Evolutionary conservation across 1,140 invertebrate species (phyloP), one percentile per base, ranked within the genome.

Genomic region (Leguminivora glycinivorella): DNA sequence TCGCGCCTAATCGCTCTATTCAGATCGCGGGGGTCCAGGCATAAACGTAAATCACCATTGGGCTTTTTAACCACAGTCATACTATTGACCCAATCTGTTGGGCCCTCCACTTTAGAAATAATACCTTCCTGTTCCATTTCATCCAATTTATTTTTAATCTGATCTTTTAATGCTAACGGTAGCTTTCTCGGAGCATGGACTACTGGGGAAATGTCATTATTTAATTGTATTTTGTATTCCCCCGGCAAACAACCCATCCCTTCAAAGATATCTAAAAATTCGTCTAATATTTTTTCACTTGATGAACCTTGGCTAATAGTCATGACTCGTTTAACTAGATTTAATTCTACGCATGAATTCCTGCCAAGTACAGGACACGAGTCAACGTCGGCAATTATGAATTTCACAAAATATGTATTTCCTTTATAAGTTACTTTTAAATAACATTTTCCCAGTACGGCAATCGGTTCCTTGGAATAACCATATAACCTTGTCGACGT

Each of bases 21-120:
- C 63, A 93, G 77, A 56, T 91, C 83, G 67, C 72, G 80, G 4
- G 92, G 92, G 76, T 93, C 91, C 24, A 93, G 70, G 74, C 91
- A 93, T 24, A 93, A 77, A 68, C 92, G 73, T 12, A 93, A 56
- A 34, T 84, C 73, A 34, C 83, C 83, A 78, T 92, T 86, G 25
- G 75, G 71, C 84, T 93, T 93, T 69, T 34, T 69, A 6, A 92
- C 87, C n/a, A 92, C 75, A 1, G 92, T n/a, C n/a, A n/a, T n/a
- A n/a, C n/a, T n/a, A n/a, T n/a, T n/a, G n/a, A n/a, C n/a, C n/a
- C n/a, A n/a, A n/a, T n/a, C n/a, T n/a, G n/a, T n/a, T n/a, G n/a
- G n/a, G n/a, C n/a, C n/a, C n/a, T n/a, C n/a, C n/a, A n/a, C n/a
- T n/a, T n/a, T n/a, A n/a, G n/a, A n/a, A n/a, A n/a, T n/a, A n/a